Percentiles rank a stretch among this genome's conserved stretches.
Evolutionary conservation across 2,113 vertebrate genomes (phyloP).

Genomic region (Murina feae): DNA sequence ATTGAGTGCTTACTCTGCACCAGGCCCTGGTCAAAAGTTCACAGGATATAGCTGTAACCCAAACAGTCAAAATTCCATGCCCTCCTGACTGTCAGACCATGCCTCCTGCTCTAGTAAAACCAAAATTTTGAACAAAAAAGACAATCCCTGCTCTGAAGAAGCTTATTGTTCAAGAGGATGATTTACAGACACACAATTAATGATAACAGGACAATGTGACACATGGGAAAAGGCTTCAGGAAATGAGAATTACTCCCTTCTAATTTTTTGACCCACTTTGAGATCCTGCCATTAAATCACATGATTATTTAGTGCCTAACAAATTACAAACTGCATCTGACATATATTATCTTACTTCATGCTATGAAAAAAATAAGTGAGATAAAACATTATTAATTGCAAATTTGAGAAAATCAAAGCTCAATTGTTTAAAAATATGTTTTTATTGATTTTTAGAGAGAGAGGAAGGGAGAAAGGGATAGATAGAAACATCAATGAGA

Average conservation of each 20-base stretch:
- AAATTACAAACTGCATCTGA: not conserved
- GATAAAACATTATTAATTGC: not conserved
- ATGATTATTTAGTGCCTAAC: not conserved
- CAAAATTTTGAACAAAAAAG: not conserved
- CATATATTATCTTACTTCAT: not conserved
- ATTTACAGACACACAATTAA: not conserved
- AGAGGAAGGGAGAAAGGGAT: no score
- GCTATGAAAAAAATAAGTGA: not conserved
- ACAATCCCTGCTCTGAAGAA: not conserved
- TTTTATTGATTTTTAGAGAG: not conserved
- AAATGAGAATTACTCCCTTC: not conserved
- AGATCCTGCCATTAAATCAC: not conserved
- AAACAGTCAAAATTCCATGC: not conserved
- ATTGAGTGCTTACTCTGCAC: not conserved
- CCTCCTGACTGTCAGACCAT: not conserved
- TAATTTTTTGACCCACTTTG: conserved; percentile 2
- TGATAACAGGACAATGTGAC: not conserved
- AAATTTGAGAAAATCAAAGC: not conserved
- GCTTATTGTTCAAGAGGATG: not conserved
- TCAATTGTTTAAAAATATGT: not conserved
- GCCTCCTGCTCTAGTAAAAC: not conserved
- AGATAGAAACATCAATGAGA: no score
- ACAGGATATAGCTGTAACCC: not conserved
- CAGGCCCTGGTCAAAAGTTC: not conserved
- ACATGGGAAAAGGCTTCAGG: not conserved